Evolutionary conservation across 2,797 vertebrate genomes (phyloP), one percentile per base, ranked within the genome.

Genomic region (Siniperca undulata): DNA sequence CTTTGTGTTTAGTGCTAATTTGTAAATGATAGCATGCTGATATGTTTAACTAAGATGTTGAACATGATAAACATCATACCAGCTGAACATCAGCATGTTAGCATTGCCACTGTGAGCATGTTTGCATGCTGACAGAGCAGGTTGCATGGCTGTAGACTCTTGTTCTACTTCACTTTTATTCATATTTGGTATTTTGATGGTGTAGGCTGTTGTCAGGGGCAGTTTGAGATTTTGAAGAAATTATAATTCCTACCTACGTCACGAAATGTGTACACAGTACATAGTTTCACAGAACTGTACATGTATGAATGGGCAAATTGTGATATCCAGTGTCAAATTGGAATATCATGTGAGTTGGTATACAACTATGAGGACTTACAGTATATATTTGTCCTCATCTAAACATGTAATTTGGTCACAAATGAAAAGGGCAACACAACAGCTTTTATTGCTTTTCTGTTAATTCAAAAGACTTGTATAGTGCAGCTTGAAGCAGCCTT

Each of bases 401-500:
- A 12, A 59, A 50, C 14, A 24, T 66, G 14, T 30, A 11, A 24
- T 64, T 62, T 34, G 42, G 16, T 60, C 46, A 48, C 24, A 34
- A 58, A 55, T 67, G 7, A 38, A 70, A 56, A 14, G 3, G 11
- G 19, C 36, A 56, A 22, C 60, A 30, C 40, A 56, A 17, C 19
- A 64, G 34, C 36, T 2, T 80, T 56, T 40, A 71, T 73, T 77
- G 34, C 27, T 78, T 60, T 70, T 66, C 27, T 75, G 20, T 44
- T 65, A 52, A 72, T 85, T 79, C 7, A 20, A 11, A 6, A 66
- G 53, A 62, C 24, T 62, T 44, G 1, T n/a, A 58, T 52, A 34
- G 20, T 13, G 24, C 67, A 60, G 22, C 58, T 89, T 69, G 53
- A 24, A 68, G 19, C 16, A 78, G 42, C 56, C 68, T 70, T 70